Conservation (phyloP, 2,797 vertebrate species). For the Sebastes reedi region DNA sequence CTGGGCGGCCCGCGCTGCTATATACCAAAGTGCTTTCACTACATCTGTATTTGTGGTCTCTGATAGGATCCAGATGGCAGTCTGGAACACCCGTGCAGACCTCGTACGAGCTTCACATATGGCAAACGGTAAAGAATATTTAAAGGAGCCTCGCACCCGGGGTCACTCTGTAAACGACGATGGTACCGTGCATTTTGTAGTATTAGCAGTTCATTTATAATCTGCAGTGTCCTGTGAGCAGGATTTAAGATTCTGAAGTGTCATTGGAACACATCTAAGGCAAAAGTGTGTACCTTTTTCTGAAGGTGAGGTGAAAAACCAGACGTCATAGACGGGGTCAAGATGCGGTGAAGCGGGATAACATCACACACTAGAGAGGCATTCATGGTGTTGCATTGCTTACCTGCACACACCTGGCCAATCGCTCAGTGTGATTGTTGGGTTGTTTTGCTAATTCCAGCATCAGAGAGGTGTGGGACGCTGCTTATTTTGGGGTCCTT, state of each 20-base stretch:
- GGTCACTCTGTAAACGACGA: conserved; percentile 69
- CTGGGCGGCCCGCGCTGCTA: conserved; percentile 61
- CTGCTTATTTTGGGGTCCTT: background rate
- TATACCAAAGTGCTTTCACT: conserved; percentile 75
- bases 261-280: background rate
- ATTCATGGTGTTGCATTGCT: background rate
- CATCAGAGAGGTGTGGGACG: background rate
- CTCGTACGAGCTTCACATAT: conserved; percentile 85
- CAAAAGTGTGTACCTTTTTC: background rate
- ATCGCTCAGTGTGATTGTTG: background rate
- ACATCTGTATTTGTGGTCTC: conserved; percentile 51
- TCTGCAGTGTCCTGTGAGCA: background rate
- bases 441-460: background rate
- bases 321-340: background rate
- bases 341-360: background rate
- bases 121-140: conserved; percentile 82
- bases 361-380: background rate
- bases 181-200: background rate
- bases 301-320: background rate
- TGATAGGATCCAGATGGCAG: conserved; percentile 92
- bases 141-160: conserved; percentile 76
- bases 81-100: conserved; percentile 87
- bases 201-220: background rate
- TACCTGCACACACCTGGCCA: background rate
- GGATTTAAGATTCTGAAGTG: background rate